Percentiles rank a stretch among this genome's conserved stretches.
These are phyloP conservation scores for Zeugodacus cucurbitae DNA, from an alignment of 1,140 invertebrate genomes.

Conservation along the genomic window DNA sequence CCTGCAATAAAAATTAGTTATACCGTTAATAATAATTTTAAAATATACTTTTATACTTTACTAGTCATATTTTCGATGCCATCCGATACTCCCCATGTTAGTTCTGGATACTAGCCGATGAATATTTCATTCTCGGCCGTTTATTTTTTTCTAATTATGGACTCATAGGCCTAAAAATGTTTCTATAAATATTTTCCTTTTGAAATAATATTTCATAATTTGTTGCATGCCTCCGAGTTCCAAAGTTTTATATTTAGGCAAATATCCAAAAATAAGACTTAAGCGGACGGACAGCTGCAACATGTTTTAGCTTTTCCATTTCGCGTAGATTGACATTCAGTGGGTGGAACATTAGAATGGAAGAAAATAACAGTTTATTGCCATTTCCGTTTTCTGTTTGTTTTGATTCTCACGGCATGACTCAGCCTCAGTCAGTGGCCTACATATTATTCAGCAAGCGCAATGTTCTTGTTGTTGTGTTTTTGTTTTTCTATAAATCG, in stretches of 20 bases:
- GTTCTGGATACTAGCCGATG: too few species aligned
- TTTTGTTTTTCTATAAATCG: background rate
- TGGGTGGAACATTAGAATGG: background rate
- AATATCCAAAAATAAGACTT: background rate
- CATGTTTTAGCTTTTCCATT: background rate
- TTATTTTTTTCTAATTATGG: too few species aligned
- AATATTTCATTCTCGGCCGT: too few species aligned
- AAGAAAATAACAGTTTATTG: background rate
- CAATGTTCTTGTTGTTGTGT: background rate
- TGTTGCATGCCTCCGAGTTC: background rate
- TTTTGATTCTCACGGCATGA: conserved; percentile 6
- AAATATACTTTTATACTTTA: too few species aligned
- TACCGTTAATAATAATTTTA: too few species aligned
- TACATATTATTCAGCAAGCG: background rate
- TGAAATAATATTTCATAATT: too few species aligned
- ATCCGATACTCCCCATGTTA: too few species aligned
- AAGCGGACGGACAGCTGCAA: background rate
- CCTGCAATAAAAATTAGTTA: too few species aligned
- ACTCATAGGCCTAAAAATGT: too few species aligned
- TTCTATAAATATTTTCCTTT: too few species aligned
- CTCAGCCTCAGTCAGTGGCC: background rate
- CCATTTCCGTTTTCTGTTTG: conserved; percentile 21
- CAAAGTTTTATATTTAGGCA: background rate
- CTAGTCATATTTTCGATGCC: too few species aligned
- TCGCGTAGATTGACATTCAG: background rate